Conservation (phyloP, 2,888 invertebrate species). For the Drosophila prostipennis region DNA sequence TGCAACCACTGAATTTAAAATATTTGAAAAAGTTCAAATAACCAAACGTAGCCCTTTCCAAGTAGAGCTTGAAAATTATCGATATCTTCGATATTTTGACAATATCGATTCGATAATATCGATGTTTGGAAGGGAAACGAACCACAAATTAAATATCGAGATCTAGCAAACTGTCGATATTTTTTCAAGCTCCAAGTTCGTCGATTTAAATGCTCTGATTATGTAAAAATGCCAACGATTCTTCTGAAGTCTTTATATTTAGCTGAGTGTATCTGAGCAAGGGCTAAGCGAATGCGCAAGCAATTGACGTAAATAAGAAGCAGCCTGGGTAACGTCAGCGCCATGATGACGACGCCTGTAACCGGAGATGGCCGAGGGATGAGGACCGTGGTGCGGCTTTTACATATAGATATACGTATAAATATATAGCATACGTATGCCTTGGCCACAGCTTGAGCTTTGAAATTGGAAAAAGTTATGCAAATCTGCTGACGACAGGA, state of each 20-base stretch:
- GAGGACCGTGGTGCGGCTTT: conserved; percentile 18
- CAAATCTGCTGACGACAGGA: conserved; percentile 68
- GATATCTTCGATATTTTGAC: too few species aligned
- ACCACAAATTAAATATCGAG: too few species aligned
- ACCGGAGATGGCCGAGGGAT: conserved; percentile 47
- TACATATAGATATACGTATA: conserved; percentile 21
- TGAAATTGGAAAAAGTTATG: conserved; percentile 79
- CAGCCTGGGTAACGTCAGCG: conserved; percentile 54
- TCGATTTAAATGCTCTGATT: background rate
- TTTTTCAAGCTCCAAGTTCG: too few species aligned
- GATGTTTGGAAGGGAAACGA: too few species aligned
- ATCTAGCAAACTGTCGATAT: too few species aligned
- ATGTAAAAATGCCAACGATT: background rate
- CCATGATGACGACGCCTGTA: conserved; percentile 47
- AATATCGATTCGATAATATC: too few species aligned
- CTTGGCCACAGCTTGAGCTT: conserved; percentile 78
- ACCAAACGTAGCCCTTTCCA: too few species aligned
- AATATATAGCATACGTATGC: conserved; percentile 54
- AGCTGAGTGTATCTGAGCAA: conserved; percentile 11
- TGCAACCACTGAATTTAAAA: too few species aligned
- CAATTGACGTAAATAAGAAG: conserved; percentile 76
- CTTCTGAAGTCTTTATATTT: background rate
- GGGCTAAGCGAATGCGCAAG: conserved; percentile 62
- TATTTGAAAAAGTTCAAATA: too few species aligned
- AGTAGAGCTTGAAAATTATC: too few species aligned